Conservation (phyloP, 2,113 vertebrate species). For the Actenoides lindsayi region DNA sequence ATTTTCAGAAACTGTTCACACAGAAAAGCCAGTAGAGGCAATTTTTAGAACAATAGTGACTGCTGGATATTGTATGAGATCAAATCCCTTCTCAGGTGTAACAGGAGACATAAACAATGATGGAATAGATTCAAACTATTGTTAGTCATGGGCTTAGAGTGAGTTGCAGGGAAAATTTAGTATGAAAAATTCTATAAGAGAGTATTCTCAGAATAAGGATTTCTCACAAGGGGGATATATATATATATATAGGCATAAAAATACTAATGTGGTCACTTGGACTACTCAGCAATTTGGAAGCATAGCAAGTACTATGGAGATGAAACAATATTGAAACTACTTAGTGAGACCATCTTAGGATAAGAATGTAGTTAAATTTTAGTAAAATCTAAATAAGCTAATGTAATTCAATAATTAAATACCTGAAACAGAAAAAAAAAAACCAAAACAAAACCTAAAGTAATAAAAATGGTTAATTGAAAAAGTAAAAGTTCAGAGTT, state of each 20-base stretch:
- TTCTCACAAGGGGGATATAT: neutral
- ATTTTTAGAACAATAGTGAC: slow-evolving; percentile 36
- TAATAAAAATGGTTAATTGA: neutral
- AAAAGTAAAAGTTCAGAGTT: neutral
- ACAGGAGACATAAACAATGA: slow-evolving; percentile 2
- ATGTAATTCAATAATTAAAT: neutral
- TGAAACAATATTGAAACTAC: neutral
- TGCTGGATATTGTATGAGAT: neutral
- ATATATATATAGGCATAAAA: neutral
- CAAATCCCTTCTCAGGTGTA: slow-evolving; percentile 59
- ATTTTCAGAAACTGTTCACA: slow-evolving; percentile 27
- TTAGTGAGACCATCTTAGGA: neutral
- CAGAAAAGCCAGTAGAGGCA: slow-evolving; percentile 1
- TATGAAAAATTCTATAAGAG: neutral
- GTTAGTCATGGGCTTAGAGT: neutral
- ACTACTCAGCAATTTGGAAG: neutral
- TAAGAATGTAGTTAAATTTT: neutral
- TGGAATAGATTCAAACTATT: neutral
- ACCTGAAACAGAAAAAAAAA: neutral
- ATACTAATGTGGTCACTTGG: neutral
- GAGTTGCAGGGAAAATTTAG: neutral
- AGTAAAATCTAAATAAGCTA: neutral
- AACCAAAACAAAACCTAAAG: neutral
- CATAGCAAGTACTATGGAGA: neutral
- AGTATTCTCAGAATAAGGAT: neutral